Evolutionary conservation across 2,888 invertebrate genomes (phyloP).

Genomic region (Philopedon plagiatum): DNA sequence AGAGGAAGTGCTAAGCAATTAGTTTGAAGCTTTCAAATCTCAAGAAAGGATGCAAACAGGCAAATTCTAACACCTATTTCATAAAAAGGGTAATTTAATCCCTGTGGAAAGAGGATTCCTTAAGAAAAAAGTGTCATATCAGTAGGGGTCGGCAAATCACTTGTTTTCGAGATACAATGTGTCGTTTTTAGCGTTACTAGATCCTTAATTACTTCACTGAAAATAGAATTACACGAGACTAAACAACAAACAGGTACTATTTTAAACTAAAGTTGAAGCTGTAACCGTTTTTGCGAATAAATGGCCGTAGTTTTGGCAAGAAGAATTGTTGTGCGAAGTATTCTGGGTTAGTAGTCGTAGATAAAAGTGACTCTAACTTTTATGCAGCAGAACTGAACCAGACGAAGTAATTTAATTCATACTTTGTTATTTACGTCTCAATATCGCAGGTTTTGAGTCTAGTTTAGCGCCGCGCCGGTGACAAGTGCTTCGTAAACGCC

Average conservation of each 20-base stretch:
- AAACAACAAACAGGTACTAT: background rate
- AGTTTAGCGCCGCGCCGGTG: conserved; percentile 42
- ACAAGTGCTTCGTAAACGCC: conserved; percentile 40
- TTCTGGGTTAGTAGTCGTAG: conserved; percentile 12
- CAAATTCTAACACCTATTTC: no score
- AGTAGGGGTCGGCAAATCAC: no score
- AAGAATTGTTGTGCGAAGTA: conserved; percentile 27
- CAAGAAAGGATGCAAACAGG: no score
- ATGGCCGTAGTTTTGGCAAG: conserved; percentile 25
- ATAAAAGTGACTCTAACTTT: conserved; percentile 32
- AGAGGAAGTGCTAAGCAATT: no score
- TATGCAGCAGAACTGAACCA: conserved; percentile 25
- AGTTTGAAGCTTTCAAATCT: no score
- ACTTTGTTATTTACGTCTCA: conserved; percentile 44
- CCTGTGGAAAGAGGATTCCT: no score
- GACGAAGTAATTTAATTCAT: conserved; percentile 43
- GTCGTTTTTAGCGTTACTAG: no score
- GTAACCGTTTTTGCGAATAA: conserved; percentile 26
- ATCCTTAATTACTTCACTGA: no score
- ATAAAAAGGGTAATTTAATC: no score
- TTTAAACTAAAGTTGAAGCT: background rate
- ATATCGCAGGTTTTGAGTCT: conserved; percentile 46
- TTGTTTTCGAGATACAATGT: no score
- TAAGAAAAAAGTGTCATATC: no score
- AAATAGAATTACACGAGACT: background rate